phyloP scores from a whole-genome alignment of 35 echinoderm and acorn worm genomes.

The Strongylocentrotus purpuratus region DNA sequence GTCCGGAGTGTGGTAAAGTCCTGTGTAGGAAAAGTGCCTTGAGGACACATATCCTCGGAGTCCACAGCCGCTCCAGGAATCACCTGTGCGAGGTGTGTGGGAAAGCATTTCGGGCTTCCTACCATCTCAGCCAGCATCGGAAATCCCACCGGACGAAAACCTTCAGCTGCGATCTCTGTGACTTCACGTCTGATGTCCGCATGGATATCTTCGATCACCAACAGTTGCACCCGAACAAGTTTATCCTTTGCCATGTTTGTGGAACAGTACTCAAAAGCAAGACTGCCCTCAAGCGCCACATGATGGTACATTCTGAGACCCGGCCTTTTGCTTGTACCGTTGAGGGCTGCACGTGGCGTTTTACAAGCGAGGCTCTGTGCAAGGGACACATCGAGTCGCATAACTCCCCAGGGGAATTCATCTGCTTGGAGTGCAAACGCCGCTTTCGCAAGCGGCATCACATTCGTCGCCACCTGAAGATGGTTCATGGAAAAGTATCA shows the following conservation, averaged over 20 bases:
- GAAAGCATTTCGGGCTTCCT: slow-evolving; percentile 79
- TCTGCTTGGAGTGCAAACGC: slow-evolving; percentile 67
- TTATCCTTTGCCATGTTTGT: slow-evolving; percentile 84
- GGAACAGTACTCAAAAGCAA: slow-evolving; percentile 78
- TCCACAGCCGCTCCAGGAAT: slow-evolving; percentile 52
- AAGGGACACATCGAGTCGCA: slow-evolving; percentile 79
- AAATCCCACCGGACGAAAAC: slow-evolving; percentile 74
- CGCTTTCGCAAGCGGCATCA: slow-evolving; percentile 82
- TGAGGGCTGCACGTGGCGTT: slow-evolving; percentile 86
- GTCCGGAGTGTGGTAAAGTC: slow-evolving; percentile 32
- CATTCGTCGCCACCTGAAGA: slow-evolving; percentile 69
- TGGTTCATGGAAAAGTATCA: slow-evolving; percentile 59
- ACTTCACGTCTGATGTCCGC: slow-evolving; percentile 75
- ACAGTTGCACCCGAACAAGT: slow-evolving; percentile 72
- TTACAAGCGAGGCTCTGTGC: slow-evolving; percentile 79
- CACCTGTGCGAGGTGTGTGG: slow-evolving; percentile 93
- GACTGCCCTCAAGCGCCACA: slow-evolving; percentile 78
- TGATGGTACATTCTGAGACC: slow-evolving; percentile 80
- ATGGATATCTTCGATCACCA: slow-evolving; percentile 74
- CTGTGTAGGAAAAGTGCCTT: slow-evolving; percentile 35
- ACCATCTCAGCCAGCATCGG: slow-evolving; percentile 67
- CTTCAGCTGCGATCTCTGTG: slow-evolving; percentile 79
- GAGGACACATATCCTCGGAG: slow-evolving; percentile 46
- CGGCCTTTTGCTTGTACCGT: slow-evolving; percentile 79
- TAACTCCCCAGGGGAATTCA: slow-evolving; percentile 70